A percentile compares a stretch with the other conserved stretches of the same genome.
phyloP scores from a whole-genome alignment of 2,113 vertebrate genomes.

The Oreochromis niloticus region DNA sequence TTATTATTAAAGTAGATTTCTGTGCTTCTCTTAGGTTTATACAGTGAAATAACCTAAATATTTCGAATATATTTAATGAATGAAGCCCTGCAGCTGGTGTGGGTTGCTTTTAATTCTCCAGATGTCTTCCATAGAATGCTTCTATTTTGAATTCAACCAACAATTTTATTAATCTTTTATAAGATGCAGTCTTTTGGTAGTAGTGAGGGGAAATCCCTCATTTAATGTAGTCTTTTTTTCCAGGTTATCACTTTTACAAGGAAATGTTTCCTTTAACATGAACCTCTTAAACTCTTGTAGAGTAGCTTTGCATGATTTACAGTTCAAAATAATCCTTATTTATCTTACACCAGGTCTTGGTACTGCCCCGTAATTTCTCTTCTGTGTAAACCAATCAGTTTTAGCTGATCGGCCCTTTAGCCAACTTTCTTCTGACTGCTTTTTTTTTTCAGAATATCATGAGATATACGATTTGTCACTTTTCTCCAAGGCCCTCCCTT shows the following conservation, averaged over 20 bases:
- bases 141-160: background rate
- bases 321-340: background rate
- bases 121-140: background rate
- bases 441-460: background rate
- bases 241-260: background rate
- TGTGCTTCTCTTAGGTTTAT: background rate
- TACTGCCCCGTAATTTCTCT: background rate
- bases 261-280: background rate
- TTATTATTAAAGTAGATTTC: background rate
- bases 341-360: background rate
- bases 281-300: background rate
- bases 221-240: background rate
- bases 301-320: background rate
- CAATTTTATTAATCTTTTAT: background rate
- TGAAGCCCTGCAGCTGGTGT: background rate
- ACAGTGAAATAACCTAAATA: background rate
- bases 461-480: background rate
- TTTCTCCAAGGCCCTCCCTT: background rate
- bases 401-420: background rate
- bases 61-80: background rate
- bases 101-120: background rate
- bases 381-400: background rate
- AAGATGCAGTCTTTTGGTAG: background rate
- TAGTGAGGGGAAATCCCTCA: background rate
- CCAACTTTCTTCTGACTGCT: background rate